These are phyloP conservation scores for Tanytarsus gracilentus DNA, from an alignment of 2,888 invertebrate species.

Conservation along the genomic window DNA sequence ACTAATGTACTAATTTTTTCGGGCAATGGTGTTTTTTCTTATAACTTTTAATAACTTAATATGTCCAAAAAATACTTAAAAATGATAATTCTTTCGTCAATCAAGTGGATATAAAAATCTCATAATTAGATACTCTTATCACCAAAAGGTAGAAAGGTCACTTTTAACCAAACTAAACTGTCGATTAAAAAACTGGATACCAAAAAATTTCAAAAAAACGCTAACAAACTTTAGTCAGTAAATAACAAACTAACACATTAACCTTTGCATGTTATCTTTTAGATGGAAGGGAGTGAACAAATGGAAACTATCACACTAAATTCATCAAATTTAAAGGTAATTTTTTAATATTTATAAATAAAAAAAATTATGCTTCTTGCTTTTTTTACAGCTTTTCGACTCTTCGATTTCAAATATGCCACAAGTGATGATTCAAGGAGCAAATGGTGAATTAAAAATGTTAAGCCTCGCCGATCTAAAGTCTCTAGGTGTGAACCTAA, in stretches of 20 bases:
- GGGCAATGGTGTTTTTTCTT: too few species aligned
- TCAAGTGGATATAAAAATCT: too few species aligned
- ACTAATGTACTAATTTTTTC: too few species aligned
- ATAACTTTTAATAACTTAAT: too few species aligned
- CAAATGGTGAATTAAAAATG: constrained; percentile 67
- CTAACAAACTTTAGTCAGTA: too few species aligned
- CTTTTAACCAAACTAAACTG: too few species aligned
- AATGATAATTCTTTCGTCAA: too few species aligned
- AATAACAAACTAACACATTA: neutral
- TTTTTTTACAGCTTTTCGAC: neutral
- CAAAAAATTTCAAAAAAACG: too few species aligned
- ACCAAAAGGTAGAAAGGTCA: too few species aligned
- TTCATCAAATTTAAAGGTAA: constrained; percentile 44
- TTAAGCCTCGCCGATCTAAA: constrained; percentile 75
- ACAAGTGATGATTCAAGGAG: constrained; percentile 72
- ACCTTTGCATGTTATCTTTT: constrained; percentile 31
- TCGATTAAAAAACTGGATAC: too few species aligned
- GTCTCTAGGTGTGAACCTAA: constrained; percentile 18
- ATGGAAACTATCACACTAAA: constrained; percentile 66
- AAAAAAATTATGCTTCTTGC: neutral
- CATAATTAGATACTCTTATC: too few species aligned
- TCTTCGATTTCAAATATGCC: constrained; percentile 49
- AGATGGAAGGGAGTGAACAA: constrained; percentile 69
- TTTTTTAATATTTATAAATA: neutral
- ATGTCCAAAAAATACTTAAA: too few species aligned